Evolutionary conservation across 2,797 vertebrate genomes (phyloP).

Genomic region (Lutjanus campechanus): DNA sequence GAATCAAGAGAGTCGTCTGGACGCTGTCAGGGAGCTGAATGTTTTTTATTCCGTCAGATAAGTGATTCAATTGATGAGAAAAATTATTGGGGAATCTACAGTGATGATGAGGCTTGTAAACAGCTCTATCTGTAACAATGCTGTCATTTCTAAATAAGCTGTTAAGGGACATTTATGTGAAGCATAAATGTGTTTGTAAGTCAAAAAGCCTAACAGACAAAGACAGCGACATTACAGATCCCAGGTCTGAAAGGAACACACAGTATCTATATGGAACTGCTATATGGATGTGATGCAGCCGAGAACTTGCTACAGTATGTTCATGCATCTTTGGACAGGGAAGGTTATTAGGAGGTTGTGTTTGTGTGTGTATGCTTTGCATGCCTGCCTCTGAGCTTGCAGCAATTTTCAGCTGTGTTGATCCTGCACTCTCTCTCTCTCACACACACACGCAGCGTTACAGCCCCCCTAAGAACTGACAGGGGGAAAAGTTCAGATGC

Average conservation of each 20-base stretch:
- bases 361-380: slow-evolving; percentile 9
- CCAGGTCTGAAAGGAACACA: neutral
- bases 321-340: slow-evolving; percentile 31
- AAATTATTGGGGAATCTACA: neutral
- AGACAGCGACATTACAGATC: neutral
- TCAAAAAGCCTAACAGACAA: neutral
- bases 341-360: slow-evolving; percentile 44
- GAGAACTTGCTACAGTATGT: slow-evolving; percentile 1
- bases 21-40: neutral
- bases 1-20: neutral
- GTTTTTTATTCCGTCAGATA: neutral
- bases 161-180: neutral
- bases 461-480: slow-evolving; percentile 8
- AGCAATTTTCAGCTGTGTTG: slow-evolving; percentile 41
- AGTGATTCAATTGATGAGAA: neutral
- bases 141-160: neutral
- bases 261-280: neutral
- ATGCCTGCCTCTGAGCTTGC: slow-evolving; percentile 17
- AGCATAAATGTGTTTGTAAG: neutral
- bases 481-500: slow-evolving; percentile 52
- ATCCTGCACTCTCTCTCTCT: neutral
- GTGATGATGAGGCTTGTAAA: neutral
- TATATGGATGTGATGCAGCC: neutral
- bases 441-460: slow-evolving; percentile 6
- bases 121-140: neutral